Percentiles rank a stretch among this genome's conserved stretches.
phyloP scores from a whole-genome alignment of 2,113 vertebrate genomes.

The Plectropomus leopardus region DNA sequence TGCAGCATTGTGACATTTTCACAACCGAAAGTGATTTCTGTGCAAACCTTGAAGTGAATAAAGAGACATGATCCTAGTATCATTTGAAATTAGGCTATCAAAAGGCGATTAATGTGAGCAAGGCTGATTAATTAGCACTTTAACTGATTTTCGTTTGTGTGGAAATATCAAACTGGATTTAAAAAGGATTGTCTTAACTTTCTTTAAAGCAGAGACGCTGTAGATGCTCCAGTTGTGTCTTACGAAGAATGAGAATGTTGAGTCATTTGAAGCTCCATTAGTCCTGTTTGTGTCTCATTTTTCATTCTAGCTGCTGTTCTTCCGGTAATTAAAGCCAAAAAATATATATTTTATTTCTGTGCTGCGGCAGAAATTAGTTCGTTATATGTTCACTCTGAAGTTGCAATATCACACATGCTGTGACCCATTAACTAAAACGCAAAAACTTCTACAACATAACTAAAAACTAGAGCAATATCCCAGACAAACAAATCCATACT shows the following conservation, averaged over 20 bases:
- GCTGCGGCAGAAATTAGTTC: slow-evolving; percentile 11
- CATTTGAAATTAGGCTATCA: slow-evolving; percentile 42
- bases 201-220: slow-evolving; percentile 61
- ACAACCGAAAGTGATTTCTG: slow-evolving; percentile 6
- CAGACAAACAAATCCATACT: slow-evolving; percentile 54
- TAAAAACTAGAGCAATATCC: slow-evolving; percentile 42
- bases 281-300: slow-evolving; percentile 55
- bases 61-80: slow-evolving; percentile 27
- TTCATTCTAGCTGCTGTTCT: slow-evolving; percentile 37
- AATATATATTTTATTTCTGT: slow-evolving; percentile 29
- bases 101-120: slow-evolving; percentile 12
- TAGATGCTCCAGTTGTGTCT: slow-evolving; percentile 34
- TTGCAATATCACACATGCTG: slow-evolving; percentile 37
- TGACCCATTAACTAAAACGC: slow-evolving; percentile 46
- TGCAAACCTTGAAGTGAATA: slow-evolving; percentile 3
- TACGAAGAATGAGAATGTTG: slow-evolving; percentile 49
- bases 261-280: slow-evolving; percentile 58
- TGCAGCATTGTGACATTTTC: slow-evolving; percentile 25
- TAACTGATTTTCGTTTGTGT: slow-evolving; percentile 49
- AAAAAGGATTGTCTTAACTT: slow-evolving; percentile 44
- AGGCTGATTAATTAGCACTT: slow-evolving; percentile 40
- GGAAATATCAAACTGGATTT: slow-evolving; percentile 50
- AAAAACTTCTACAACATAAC: slow-evolving; percentile 23
- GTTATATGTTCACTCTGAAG: slow-evolving; percentile 50
- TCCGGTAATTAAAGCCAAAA: slow-evolving; percentile 57